Evolutionary conservation across 2,888 invertebrate genomes (phyloP).

Genomic region (Xestia sexstrigata): DNA sequence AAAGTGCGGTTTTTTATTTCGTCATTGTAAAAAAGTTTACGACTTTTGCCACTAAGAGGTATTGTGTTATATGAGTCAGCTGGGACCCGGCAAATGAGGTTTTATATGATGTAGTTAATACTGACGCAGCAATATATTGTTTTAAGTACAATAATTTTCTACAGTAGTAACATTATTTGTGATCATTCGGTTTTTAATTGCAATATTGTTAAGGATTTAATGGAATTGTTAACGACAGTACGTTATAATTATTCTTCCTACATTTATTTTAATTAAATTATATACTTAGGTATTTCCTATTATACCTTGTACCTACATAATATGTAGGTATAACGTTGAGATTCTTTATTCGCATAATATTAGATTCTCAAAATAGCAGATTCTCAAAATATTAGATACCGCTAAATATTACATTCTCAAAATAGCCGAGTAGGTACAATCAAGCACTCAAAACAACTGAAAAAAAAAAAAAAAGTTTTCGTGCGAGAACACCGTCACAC

Average conservation of each 20-base stretch:
- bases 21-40: constrained; percentile 64
- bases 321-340: too few relatives aligned
- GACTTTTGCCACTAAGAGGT: constrained; percentile 50
- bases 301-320: background rate
- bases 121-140: constrained; percentile 44
- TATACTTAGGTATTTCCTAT: background rate
- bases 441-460: too few relatives aligned
- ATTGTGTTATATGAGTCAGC: constrained; percentile 53
- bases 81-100: constrained; percentile 53
- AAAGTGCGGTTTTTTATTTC: constrained; percentile 56
- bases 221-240: background rate
- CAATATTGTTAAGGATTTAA: background rate
- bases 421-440: too few relatives aligned
- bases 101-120: constrained; percentile 55
- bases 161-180: constrained; percentile 22
- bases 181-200: background rate
- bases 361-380: too few relatives aligned
- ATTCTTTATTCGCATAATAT: too few relatives aligned
- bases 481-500: background rate
- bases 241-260: background rate
- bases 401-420: too few relatives aligned
- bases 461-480: too few relatives aligned
- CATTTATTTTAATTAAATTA: background rate
- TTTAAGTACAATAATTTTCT: constrained; percentile 24
- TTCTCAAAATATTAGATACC: too few relatives aligned